These are phyloP conservation scores for Gorsachius goisagi DNA, from an alignment of 2,113 vertebrate genomes.

Conservation along the genomic window DNA sequence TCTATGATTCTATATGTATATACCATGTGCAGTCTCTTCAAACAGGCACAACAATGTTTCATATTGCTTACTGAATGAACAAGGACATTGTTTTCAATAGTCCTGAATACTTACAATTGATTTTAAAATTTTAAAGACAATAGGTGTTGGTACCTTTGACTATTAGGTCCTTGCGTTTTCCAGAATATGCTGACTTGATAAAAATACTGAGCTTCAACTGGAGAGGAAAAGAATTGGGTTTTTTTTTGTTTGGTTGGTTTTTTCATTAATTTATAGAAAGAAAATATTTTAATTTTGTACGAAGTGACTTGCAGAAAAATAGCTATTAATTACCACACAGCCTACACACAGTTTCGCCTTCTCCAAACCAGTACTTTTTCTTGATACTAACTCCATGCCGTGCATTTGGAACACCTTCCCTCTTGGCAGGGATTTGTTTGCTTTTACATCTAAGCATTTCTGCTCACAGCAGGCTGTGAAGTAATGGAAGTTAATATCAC, in stretches of 20 bases:
- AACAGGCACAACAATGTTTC: neutral
- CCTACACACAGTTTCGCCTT: neutral
- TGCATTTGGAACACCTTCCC: neutral
- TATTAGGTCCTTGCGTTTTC: neutral
- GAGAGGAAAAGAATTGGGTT: neutral
- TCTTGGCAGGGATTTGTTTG: constrained; percentile 36
- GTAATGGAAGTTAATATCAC: constrained; percentile 34
- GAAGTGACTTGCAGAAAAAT: neutral
- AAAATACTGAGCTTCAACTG: neutral
- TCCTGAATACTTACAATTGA: neutral
- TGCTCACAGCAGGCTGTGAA: constrained; percentile 18
- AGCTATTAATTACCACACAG: neutral
- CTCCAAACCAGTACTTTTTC: neutral
- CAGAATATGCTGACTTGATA: neutral
- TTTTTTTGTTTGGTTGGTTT: too few relatives aligned
- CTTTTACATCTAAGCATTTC: constrained; percentile 38
- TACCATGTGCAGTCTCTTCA: neutral
- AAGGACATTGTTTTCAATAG: neutral
- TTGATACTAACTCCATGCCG: neutral
- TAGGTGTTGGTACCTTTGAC: neutral
- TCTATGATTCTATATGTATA: neutral
- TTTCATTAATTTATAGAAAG: neutral
- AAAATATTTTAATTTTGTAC: neutral
- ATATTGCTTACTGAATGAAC: neutral
- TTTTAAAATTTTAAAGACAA: neutral